Evolutionary conservation across 2,113 vertebrate genomes (phyloP).

Genomic region (Mustela lutreola): DNA sequence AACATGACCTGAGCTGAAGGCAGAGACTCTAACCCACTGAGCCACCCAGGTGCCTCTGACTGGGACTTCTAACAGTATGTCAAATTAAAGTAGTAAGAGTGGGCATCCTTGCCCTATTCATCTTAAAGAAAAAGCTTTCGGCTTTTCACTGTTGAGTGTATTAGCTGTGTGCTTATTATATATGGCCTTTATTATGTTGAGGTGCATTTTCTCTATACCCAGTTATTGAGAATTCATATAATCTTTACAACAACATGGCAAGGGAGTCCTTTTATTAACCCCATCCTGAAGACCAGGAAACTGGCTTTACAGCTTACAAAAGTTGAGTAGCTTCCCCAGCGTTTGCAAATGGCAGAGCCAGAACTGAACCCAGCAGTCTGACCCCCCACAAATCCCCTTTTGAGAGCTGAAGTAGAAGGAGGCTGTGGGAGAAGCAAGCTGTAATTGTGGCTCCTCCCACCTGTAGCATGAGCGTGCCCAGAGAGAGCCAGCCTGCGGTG

Average conservation of each 20-base stretch:
- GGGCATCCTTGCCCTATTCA: background rate
- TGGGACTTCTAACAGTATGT: background rate
- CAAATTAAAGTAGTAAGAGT: background rate
- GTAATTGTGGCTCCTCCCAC: background rate
- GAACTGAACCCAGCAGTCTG: background rate
- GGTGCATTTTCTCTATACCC: background rate
- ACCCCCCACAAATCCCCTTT: background rate
- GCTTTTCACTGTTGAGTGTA: background rate
- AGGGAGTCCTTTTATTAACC: background rate
- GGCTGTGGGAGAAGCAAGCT: background rate
- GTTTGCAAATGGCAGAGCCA: background rate
- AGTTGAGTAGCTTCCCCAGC: background rate
- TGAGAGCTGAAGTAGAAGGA: background rate
- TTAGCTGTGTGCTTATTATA: background rate
- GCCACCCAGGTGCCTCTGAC: background rate
- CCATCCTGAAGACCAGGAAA: constrained; percentile 4
- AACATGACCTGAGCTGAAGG: no score
- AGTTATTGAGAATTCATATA: background rate
- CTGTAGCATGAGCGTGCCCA: background rate
- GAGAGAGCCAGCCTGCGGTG: background rate
- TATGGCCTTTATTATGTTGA: background rate
- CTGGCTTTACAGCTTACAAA: background rate
- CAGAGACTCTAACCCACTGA: no score
- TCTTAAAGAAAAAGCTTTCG: background rate
- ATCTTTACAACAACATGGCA: background rate